These are phyloP conservation scores for Trematomus loennbergii DNA, from an alignment of 2,113 vertebrate genomes.

Conservation along the genomic window DNA sequence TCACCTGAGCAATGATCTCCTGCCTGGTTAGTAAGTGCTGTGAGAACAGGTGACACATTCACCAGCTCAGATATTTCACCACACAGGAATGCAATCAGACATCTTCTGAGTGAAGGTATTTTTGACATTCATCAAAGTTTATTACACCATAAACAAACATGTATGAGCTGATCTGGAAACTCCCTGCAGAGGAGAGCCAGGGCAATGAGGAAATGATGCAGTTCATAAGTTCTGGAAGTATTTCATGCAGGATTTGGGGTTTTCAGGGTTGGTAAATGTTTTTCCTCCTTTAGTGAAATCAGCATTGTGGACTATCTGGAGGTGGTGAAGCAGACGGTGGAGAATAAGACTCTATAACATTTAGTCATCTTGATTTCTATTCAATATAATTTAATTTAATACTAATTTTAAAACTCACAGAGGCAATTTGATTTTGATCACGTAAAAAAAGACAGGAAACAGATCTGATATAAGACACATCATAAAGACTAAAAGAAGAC, in stretches of 20 bases:
- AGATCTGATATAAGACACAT: not conserved
- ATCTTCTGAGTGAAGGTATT: slow-evolving; percentile 3
- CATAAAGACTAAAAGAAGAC: not conserved
- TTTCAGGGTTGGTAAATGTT: too few species aligned
- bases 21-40: slow-evolving; percentile 33
- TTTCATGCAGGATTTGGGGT: too few species aligned
- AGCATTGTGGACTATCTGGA: not conserved
- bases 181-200: not conserved
- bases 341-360: too few species aligned
- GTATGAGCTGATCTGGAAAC: slow-evolving; percentile 24
- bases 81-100: slow-evolving; percentile 39
- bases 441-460: too few species aligned
- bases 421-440: too few species aligned
- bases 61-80: slow-evolving; percentile 8
- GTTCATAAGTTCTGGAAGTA: too few species aligned
- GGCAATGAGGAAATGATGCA: not conserved
- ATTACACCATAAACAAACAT: slow-evolving; percentile 2
- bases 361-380: too few species aligned
- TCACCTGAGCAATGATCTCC: slow-evolving; percentile 37
- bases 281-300: not conserved
- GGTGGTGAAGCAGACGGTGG: not conserved
- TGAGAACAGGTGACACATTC: slow-evolving; percentile 52
- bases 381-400: too few species aligned
- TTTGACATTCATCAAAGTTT: not conserved
- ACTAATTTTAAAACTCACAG: too few species aligned